Evolutionary conservation across 2,797 vertebrate genomes (phyloP).

Genomic region (Monodelphis domestica): DNA sequence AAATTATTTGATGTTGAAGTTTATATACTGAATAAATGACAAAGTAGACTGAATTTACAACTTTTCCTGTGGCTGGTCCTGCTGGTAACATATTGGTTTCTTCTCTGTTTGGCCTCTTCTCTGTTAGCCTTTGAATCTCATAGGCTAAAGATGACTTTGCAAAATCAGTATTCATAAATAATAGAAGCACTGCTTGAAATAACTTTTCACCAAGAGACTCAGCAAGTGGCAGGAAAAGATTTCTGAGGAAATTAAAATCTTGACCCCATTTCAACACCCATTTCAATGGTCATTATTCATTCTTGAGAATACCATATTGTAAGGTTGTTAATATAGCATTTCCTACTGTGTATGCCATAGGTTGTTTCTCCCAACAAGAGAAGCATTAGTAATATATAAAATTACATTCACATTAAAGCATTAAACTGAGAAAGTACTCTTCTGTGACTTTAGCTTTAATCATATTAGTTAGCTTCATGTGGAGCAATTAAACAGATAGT

Average conservation of each 20-base stretch:
- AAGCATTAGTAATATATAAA: conserved; percentile 22
- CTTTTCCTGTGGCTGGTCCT: neutral
- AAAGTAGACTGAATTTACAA: conserved; percentile 20
- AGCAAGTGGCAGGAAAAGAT: conserved; percentile 13
- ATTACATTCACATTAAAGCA: conserved; percentile 4
- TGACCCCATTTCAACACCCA: neutral
- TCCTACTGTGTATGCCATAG: neutral
- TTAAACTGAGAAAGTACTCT: conserved; percentile 20
- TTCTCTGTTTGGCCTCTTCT: neutral
- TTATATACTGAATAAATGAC: neutral
- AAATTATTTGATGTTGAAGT: neutral
- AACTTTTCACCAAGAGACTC: conserved; percentile 16
- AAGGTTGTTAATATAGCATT: conserved; percentile 33
- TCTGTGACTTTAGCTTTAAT: conserved; percentile 9
- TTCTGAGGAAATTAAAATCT: conserved; percentile 29
- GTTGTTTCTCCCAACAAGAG: neutral
- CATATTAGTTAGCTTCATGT: neutral
- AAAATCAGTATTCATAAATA: conserved; percentile 36
- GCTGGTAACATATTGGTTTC: neutral
- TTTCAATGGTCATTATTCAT: conserved; percentile 10
- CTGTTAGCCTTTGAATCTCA: neutral
- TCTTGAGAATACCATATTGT: conserved; percentile 10
- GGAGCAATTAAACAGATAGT: conserved; percentile 8
- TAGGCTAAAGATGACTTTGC: neutral
- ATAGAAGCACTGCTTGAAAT: neutral